These are phyloP conservation scores for Gymnobelideus leadbeateri DNA, from an alignment of 2,113 vertebrate species.

Conservation along the genomic window DNA sequence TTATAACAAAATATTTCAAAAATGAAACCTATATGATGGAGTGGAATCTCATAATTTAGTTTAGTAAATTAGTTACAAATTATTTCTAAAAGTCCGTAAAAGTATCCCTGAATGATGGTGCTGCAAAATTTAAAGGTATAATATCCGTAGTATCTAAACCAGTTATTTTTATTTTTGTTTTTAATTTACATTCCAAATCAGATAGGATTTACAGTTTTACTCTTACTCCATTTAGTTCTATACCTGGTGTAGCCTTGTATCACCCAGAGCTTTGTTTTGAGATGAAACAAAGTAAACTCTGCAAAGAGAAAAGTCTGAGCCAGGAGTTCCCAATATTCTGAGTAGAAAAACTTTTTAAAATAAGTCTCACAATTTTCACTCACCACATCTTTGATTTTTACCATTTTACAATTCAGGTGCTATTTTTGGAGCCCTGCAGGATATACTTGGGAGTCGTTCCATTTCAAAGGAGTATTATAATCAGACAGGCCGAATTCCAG, in stretches of 20 bases:
- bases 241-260: neutral
- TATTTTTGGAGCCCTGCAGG: slow-evolving; percentile 96
- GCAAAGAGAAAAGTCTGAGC: neutral
- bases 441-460: slow-evolving; percentile 96
- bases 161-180: neutral
- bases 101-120: neutral
- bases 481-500: slow-evolving; percentile 95
- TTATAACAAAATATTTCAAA: neutral
- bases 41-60: neutral
- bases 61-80: neutral
- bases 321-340: neutral
- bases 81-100: neutral
- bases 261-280: neutral
- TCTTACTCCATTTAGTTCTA: neutral
- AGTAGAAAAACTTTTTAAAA: neutral
- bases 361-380: neutral
- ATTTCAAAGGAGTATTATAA: slow-evolving; percentile 97
- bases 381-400: neutral
- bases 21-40: neutral
- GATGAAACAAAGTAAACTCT: neutral
- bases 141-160: neutral
- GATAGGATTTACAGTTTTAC: neutral
- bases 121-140: neutral
- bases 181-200: neutral
- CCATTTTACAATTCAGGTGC: slow-evolving; percentile 86